Conservation (phyloP, 2,888 invertebrate genomes). For the Diarsia brunnea region DNA sequence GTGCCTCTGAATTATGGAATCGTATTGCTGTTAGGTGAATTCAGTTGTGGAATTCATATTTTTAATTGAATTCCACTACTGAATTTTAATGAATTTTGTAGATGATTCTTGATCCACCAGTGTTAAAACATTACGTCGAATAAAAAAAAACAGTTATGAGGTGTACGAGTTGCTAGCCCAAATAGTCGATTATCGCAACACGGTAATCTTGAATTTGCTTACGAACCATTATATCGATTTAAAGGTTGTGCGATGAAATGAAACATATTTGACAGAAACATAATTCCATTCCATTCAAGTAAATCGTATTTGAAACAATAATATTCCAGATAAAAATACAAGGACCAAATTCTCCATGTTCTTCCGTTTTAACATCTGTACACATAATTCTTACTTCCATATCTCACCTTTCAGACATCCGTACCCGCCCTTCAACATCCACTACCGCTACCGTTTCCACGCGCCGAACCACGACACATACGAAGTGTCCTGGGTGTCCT, state of each 20-base stretch:
- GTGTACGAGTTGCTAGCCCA: too few species aligned
- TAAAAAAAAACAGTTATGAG: background rate
- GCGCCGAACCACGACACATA: constrained; percentile 98
- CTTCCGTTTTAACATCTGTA: too few species aligned
- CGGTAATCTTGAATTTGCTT: background rate
- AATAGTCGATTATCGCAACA: background rate
- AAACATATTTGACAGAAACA: too few species aligned
- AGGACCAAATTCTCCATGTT: too few species aligned
- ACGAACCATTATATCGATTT: too few species aligned
- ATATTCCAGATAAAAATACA: too few species aligned
- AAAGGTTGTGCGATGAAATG: too few species aligned
- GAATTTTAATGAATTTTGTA: background rate
- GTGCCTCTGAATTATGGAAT: background rate
- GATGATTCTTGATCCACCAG: background rate
- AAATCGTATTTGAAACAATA: too few species aligned
- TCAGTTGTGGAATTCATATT: background rate
- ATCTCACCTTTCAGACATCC: constrained; percentile 93
- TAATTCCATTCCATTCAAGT: too few species aligned
- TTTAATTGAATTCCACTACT: background rate
- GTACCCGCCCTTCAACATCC: constrained; percentile 97
- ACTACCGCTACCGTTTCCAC: constrained; percentile 97
- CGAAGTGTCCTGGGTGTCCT: constrained; percentile 98
- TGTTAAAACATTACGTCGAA: background rate
- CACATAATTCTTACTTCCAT: background rate
- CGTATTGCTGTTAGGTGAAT: background rate